These are phyloP conservation scores for Limonius californicus DNA, from an alignment of 1,140 invertebrate genomes.

Conservation along the genomic window DNA sequence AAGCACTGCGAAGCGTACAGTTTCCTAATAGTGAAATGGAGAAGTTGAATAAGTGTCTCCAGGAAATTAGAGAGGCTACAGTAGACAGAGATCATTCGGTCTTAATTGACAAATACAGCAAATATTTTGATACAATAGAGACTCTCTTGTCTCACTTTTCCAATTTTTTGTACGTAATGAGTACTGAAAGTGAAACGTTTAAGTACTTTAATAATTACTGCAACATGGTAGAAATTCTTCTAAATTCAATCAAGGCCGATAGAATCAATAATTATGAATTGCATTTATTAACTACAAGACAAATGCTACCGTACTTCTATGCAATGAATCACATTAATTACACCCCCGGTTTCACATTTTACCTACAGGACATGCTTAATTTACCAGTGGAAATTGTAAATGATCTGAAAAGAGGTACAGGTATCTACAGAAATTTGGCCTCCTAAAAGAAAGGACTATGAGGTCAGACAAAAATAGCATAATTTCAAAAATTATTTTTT, in stretches of 20 bases:
- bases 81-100: constrained; percentile 26
- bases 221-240: constrained; percentile 27
- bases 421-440: no score
- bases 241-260: constrained; percentile 30
- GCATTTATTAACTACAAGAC: constrained; percentile 27
- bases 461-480: no score
- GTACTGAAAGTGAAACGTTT: constrained; percentile 27
- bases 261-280: constrained; percentile 30
- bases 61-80: constrained; percentile 24
- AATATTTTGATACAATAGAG: not conserved
- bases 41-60: constrained; percentile 23
- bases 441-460: no score
- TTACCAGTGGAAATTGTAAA: constrained; percentile 27
- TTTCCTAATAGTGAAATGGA: not conserved
- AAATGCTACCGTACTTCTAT: constrained; percentile 26
- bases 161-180: constrained; percentile 24
- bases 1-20: not conserved
- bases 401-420: no score
- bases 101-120: not conserved
- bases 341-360: constrained; percentile 32
- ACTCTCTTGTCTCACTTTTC: constrained; percentile 15
- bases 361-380: constrained; percentile 33
- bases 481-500: no score
- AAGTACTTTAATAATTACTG: constrained; percentile 28
- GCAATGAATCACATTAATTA: constrained; percentile 27